A percentile compares a stretch with the other conserved stretches of the same genome.
Evolutionary conservation across 1,140 invertebrate species (phyloP).

Genomic region (Scylla paramamosain): DNA sequence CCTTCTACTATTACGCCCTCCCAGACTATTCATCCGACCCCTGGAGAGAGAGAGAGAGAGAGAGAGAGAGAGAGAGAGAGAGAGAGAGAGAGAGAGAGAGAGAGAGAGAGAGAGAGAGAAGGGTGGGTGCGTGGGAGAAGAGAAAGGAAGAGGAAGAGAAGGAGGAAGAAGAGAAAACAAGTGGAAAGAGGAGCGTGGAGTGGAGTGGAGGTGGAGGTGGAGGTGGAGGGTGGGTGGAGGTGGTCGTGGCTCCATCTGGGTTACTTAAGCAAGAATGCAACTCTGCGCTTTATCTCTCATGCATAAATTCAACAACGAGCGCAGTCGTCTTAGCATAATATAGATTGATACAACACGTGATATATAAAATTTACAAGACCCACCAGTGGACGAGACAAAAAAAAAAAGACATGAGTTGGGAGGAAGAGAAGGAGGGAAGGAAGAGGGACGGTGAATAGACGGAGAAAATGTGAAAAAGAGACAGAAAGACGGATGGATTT

Average conservation of each 20-base stretch:
- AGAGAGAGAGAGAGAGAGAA: neutral
- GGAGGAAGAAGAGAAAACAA: no score
- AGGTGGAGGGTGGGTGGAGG: neutral
- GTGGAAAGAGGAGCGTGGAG: neutral
- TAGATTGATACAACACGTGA: slow-evolving; percentile 7
- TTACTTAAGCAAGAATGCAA: slow-evolving; percentile 24
- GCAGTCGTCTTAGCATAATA: slow-evolving; percentile 1
- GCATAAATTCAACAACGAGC: neutral
- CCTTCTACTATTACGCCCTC: neutral
- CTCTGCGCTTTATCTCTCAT: neutral
- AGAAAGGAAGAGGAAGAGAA: neutral
- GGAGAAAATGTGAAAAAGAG: neutral
- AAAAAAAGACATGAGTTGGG: neutral
- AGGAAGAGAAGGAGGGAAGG: neutral
- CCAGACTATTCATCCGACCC: neutral
- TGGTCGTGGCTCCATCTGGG: neutral
- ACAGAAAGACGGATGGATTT: neutral
- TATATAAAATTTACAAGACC: slow-evolving; percentile 15
- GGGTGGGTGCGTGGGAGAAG: neutral
- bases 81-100: slow-evolving; percentile 2
- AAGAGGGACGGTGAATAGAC: neutral
- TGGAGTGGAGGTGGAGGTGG: neutral
- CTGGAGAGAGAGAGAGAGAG: slow-evolving; percentile 14
- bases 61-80: neutral
- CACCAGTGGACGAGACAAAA: neutral